Conservation (phyloP, 2,113 vertebrate genomes). For the Capreolus pygargus region DNA sequence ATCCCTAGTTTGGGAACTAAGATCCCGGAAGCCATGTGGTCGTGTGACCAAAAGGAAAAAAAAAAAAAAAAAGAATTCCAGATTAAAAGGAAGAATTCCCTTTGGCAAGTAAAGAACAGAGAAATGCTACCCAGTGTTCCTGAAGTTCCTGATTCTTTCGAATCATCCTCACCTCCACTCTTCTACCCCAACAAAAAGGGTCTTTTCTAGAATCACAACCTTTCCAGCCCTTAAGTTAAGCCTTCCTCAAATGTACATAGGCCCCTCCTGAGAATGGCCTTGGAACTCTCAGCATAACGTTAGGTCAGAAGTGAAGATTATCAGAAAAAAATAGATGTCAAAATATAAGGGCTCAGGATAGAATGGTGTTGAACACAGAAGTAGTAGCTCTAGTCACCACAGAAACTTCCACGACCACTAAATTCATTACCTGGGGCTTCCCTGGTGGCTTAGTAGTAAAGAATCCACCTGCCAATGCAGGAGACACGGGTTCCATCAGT, state of each 20-base stretch:
- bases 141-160: background rate
- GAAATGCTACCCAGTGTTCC: rapidly evolving
- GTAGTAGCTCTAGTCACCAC: no score
- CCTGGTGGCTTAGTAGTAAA: background rate
- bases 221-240: no score
- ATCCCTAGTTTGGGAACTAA: background rate
- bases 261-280: background rate
- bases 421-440: background rate
- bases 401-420: background rate
- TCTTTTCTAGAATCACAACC: background rate
- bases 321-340: rapidly evolving
- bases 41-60: background rate
- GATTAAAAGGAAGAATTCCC: background rate
- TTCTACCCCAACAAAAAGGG: background rate
- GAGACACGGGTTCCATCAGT: background rate
- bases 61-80: background rate
- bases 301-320: background rate
- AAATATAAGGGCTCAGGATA: background rate
- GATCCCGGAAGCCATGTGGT: background rate
- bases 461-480: background rate
- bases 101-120: rapidly evolving
- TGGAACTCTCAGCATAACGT: background rate
- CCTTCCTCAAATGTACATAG: background rate
- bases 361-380: background rate
- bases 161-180: background rate